Conservation (phyloP, 2,113 vertebrate genomes). For the Plecotus auritus region DNA sequence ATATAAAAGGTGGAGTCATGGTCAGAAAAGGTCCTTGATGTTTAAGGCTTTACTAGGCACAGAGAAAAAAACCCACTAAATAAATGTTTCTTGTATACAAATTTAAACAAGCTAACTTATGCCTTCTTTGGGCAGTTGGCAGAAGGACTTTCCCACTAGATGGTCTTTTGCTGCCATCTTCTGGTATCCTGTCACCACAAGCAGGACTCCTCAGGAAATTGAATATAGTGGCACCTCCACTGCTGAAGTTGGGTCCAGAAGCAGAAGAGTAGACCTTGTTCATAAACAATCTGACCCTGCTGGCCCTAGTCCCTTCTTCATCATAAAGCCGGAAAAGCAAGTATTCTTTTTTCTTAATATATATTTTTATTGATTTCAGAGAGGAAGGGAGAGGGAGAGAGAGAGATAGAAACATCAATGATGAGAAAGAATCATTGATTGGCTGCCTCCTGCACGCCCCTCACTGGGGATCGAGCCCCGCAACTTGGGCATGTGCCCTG, state of each 20-base stretch:
- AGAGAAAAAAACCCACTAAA: not conserved
- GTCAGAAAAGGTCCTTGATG: not conserved
- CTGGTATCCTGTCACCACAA: slow-evolving; percentile 37
- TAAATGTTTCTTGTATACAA: not conserved
- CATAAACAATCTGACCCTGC: not conserved
- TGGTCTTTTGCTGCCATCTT: slow-evolving; percentile 69
- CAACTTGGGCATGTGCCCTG: too few species aligned
- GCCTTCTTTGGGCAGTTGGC: not conserved
- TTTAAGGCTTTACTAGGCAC: not conserved
- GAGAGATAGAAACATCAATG: too few species aligned
- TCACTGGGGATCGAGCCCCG: too few species aligned
- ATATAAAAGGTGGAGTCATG: not conserved
- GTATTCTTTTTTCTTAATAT: not conserved
- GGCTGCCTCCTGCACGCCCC: too few species aligned
- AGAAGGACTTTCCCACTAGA: not conserved
- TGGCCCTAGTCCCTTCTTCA: not conserved
- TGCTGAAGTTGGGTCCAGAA: not conserved
- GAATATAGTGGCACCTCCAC: not conserved
- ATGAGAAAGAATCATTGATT: too few species aligned
- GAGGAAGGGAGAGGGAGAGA: too few species aligned
- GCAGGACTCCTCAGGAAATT: not conserved
- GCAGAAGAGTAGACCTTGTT: not conserved
- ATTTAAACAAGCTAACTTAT: not conserved
- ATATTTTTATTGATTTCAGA: too few species aligned
- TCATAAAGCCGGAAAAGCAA: not conserved